A percentile compares a stretch with the other conserved stretches of the same genome.
Evolutionary conservation across 2,888 invertebrate genomes (phyloP).

Genomic region (Prosapia bicincta): DNA sequence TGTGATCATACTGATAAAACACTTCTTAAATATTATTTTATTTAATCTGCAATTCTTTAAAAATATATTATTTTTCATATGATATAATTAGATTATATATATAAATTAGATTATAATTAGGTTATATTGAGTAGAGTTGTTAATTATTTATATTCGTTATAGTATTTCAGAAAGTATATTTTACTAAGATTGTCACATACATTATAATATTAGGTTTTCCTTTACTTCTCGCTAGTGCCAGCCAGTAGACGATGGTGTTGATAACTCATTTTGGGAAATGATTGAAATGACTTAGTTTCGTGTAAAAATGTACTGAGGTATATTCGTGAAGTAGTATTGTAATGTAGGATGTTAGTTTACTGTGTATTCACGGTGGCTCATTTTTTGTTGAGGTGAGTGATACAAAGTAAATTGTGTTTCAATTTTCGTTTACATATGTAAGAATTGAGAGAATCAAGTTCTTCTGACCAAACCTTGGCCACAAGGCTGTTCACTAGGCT

Average conservation of each 20-base stretch:
- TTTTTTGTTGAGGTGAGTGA: background rate
- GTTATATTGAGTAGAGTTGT: too few relatives aligned
- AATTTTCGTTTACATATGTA: background rate
- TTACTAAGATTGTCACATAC: too few relatives aligned
- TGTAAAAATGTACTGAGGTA: background rate
- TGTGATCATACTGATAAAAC: too few relatives aligned
- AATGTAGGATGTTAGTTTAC: background rate
- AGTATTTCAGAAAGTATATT: too few relatives aligned
- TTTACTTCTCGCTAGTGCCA: background rate
- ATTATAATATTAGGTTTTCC: too few relatives aligned
- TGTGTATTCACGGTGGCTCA: background rate
- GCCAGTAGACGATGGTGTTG: constrained; percentile 28
- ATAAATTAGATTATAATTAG: too few relatives aligned
- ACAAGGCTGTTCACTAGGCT: constrained; percentile 2
- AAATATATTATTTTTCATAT: too few relatives aligned
- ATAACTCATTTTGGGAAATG: constrained; percentile 27
- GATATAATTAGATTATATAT: too few relatives aligned
- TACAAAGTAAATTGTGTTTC: background rate
- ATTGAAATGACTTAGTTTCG: background rate
- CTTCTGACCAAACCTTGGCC: background rate
- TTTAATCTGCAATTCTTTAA: too few relatives aligned
- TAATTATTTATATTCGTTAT: too few relatives aligned
- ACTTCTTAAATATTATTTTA: too few relatives aligned
- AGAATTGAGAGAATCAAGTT: background rate
- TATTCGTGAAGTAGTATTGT: background rate